Evolutionary conservation across 2,797 vertebrate species (phyloP).

Genomic region (Nannoperca obscura): DNA sequence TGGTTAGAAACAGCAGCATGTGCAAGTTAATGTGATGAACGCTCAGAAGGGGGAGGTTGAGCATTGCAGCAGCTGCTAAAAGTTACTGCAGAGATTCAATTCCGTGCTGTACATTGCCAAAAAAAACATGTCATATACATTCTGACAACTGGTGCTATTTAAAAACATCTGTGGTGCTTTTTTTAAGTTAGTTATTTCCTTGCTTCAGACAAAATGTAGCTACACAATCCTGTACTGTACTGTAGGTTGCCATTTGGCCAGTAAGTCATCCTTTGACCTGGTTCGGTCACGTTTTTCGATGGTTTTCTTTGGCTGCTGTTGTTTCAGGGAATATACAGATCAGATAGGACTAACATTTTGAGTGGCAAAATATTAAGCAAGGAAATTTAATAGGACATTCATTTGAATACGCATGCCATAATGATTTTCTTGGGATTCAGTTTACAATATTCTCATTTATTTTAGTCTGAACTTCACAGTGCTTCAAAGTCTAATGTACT

Average conservation of each 20-base stretch:
- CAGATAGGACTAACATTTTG: slow-evolving; percentile 47
- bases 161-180: slow-evolving; percentile 84
- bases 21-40: slow-evolving; percentile 55
- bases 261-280: slow-evolving; percentile 21
- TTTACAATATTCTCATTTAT: slow-evolving; percentile 33
- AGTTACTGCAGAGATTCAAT: slow-evolving; percentile 62
- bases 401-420: slow-evolving; percentile 50
- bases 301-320: slow-evolving; percentile 52
- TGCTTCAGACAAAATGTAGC: slow-evolving; percentile 82
- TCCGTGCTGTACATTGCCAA: slow-evolving; percentile 81
- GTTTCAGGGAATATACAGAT: slow-evolving; percentile 73
- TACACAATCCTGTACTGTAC: slow-evolving; percentile 73
- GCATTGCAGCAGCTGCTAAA: slow-evolving; percentile 74
- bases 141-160: slow-evolving; percentile 88
- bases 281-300: slow-evolving; percentile 4
- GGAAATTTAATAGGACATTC: slow-evolving; percentile 44
- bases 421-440: slow-evolving; percentile 42
- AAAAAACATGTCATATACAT: slow-evolving; percentile 69
- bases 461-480: slow-evolving; percentile 43
- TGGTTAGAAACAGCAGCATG: slow-evolving; percentile 49
- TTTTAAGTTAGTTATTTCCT: slow-evolving; percentile 75
- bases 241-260: slow-evolving; percentile 51
- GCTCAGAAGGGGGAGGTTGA: slow-evolving; percentile 60
- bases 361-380: slow-evolving; percentile 55
- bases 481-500: slow-evolving; percentile 58